These are phyloP conservation scores for Andrena trimmerana DNA, from an alignment of 2,888 invertebrate genomes.

Conservation along the genomic window DNA sequence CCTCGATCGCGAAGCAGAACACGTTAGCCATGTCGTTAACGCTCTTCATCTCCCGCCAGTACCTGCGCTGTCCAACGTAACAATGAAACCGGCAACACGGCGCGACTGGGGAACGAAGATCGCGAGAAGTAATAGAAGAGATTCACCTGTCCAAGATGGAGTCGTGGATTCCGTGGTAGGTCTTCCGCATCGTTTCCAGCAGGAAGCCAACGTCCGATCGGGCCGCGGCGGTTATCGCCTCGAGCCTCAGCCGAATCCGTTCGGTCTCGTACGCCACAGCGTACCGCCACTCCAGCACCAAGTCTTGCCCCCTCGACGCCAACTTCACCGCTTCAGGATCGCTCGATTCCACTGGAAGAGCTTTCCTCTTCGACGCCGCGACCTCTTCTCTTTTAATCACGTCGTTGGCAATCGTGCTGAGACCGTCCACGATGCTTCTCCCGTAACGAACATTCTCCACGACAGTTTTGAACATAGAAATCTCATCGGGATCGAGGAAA, in stretches of 20 bases:
- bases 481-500: slow-evolving; percentile 19
- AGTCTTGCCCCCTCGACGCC: slow-evolving; percentile 31
- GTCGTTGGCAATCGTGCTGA: not conserved
- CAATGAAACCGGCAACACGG: not conserved
- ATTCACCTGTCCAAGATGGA: slow-evolving; percentile 84
- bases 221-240: slow-evolving; percentile 84
- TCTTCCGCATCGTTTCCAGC: slow-evolving; percentile 84
- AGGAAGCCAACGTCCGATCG: slow-evolving; percentile 85
- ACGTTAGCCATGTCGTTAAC: slow-evolving; percentile 77
- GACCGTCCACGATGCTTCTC: slow-evolving; percentile 53
- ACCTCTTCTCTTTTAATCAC: slow-evolving; percentile 26
- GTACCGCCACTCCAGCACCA: slow-evolving; percentile 87
- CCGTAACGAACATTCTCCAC: slow-evolving; percentile 61
- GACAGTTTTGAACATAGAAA: slow-evolving; percentile 56
- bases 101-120: not conserved
- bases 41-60: slow-evolving; percentile 83
- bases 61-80: slow-evolving; percentile 68
- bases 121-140: not conserved
- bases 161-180: slow-evolving; percentile 85
- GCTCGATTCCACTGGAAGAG: not conserved
- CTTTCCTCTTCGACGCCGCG: not conserved
- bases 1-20: slow-evolving; percentile 85
- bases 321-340: not conserved
- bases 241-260: slow-evolving; percentile 85
- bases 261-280: slow-evolving; percentile 87